phyloP scores from a whole-genome alignment of 1,140 invertebrate species.

The Pemphigus obesinymphae region DNA sequence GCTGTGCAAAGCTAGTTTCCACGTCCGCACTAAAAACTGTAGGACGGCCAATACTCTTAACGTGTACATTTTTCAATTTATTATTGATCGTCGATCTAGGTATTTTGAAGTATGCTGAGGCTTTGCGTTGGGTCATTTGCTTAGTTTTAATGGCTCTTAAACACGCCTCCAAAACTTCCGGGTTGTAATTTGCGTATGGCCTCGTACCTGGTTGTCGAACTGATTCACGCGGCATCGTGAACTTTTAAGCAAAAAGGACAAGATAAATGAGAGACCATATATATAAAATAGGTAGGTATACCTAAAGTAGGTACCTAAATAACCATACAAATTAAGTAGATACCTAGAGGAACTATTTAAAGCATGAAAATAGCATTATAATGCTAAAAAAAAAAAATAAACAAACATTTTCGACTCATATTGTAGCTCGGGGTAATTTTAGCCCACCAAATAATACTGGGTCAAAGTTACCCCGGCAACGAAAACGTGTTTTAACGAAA shows the following conservation, averaged over 20 bases:
- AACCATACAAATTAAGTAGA: too few relatives aligned
- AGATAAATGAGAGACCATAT: neutral
- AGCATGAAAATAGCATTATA: neutral
- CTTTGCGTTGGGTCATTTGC: slow-evolving; percentile 36
- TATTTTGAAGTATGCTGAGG: slow-evolving; percentile 32
- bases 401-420: too few relatives aligned
- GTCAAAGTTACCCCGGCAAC: neutral
- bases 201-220: neutral
- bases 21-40: slow-evolving; percentile 29
- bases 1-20: slow-evolving; percentile 38
- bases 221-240: slow-evolving; percentile 19
- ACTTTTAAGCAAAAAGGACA: neutral
- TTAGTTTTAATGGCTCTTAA: slow-evolving; percentile 20
- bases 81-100: slow-evolving; percentile 21
- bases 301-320: too few relatives aligned
- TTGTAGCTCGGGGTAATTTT: too few relatives aligned
- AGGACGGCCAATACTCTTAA: slow-evolving; percentile 1
- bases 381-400: neutral
- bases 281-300: neutral
- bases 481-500: neutral
- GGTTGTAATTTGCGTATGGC: slow-evolving; percentile 1
- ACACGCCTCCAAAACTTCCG: neutral
- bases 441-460: neutral
- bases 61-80: slow-evolving; percentile 1
- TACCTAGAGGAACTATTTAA: neutral